Evolutionary conservation across 2,797 vertebrate species (phyloP), one percentile per base, ranked within the genome.

Genomic region (Enoplosus armatus): DNA sequence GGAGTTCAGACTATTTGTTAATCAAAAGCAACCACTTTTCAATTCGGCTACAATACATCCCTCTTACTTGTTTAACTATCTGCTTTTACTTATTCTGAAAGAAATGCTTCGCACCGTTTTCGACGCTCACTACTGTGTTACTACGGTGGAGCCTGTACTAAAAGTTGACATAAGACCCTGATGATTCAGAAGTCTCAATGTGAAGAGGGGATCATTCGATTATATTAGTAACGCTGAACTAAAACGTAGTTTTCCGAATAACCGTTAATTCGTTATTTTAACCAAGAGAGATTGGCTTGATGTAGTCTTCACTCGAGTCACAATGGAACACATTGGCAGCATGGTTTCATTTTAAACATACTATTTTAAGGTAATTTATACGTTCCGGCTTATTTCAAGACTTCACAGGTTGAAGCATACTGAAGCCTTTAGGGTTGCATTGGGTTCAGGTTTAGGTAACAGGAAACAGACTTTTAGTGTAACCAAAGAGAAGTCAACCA

Each of bases 1-100:
- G 6, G 0, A 8, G 0, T 8, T 2, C 26, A 54, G 1, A 14
- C 11, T 5, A 9, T 8, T 35, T 33, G 6, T 6, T 9, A 15
- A 43, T 6, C 3, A 1, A 2, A 60, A 14, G 0, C 0, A 43
- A 53, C 14, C 1, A 16, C 1, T 15, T 33, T 24, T 45, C 0
- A 27, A 16, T 45, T 61, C 27, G 16, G 37, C 27, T 6, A 0
- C 7, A 15, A 37, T 1, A 20, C 26, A 12, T 58, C 47, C 3
- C 16, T 9, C 3, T n/a, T 3, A 50, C 10, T n/a, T 50, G 8
- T 22, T 9, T 4, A 50, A 50, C 20, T 33, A 3, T 6, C 31
- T 33, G 31, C 4, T 31, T 33, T 33, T 6, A 33, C 31, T 33
- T 31, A 1, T 31, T 31, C 31, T 31, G 4, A 31, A 31, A 31